Percentiles rank a stretch among this genome's conserved stretches.
Evolutionary conservation across 2,113 vertebrate genomes (phyloP).

Genomic region (Anoura caudifer): DNA sequence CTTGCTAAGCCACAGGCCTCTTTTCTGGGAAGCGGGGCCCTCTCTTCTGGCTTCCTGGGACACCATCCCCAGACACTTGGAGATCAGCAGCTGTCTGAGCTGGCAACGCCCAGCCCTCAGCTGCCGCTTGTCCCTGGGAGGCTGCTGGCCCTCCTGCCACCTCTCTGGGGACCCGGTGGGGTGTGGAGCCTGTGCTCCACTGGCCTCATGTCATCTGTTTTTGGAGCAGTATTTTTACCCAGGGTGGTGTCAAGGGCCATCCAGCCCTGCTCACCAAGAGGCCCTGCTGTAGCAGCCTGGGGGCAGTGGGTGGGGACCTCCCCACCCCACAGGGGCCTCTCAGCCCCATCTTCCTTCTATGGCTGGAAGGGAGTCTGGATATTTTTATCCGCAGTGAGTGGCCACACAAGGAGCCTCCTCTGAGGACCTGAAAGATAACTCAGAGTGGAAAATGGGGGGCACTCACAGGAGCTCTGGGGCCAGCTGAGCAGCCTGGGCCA

Average conservation of each 20-base stretch:
- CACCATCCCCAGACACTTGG: background rate
- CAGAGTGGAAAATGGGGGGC: background rate
- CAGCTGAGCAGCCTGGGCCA: background rate
- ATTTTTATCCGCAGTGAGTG: background rate
- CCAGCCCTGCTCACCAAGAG: background rate
- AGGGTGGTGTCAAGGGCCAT: background rate
- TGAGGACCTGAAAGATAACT: background rate
- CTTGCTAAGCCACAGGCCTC: background rate
- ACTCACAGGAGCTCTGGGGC: background rate
- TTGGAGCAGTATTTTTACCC: background rate
- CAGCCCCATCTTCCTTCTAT: background rate
- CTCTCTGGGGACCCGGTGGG: background rate
- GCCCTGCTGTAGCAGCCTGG: background rate
- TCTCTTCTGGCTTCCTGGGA: background rate
- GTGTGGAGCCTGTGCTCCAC: accelerated
- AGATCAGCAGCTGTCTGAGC: background rate
- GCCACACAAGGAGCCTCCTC: background rate
- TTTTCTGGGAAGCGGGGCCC: background rate
- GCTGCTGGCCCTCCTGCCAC: background rate
- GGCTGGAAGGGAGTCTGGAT: background rate
- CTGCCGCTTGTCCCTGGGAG: background rate
- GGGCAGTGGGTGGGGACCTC: background rate
- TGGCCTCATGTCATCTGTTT: background rate
- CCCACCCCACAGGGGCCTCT: background rate
- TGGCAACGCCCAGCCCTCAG: background rate